Evolutionary conservation across 2,797 vertebrate genomes (phyloP).

Genomic region (Sebastes dallii): DNA sequence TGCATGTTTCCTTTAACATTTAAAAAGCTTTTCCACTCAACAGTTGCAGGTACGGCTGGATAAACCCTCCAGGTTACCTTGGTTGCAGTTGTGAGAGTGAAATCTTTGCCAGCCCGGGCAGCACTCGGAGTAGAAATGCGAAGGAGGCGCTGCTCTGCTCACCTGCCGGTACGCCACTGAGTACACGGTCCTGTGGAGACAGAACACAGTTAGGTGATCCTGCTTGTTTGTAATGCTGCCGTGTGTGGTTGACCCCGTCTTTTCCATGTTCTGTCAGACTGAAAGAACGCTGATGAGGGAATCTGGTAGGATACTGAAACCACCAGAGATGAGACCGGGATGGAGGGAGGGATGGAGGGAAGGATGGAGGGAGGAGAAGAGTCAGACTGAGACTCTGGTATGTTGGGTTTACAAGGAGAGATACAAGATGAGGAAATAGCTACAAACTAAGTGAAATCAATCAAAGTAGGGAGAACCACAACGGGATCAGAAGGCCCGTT

Average conservation of each 20-base stretch:
- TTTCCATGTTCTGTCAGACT: constrained; percentile 17
- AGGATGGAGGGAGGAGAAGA: neutral
- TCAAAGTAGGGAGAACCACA: neutral
- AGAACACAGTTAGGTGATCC: constrained; percentile 12
- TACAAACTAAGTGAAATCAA: neutral
- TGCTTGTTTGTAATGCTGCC: constrained; percentile 3
- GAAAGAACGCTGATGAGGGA: constrained; percentile 16
- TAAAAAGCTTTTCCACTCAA: neutral
- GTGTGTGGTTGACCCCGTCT: neutral
- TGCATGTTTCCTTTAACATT: neutral
- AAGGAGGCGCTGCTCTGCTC: constrained; percentile 49
- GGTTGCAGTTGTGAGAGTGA: constrained; percentile 82
- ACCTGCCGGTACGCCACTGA: constrained; percentile 85
- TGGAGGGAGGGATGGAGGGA: no score
- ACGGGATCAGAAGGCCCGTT: neutral
- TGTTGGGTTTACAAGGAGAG: constrained; percentile 17
- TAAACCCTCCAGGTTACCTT: constrained; percentile 78
- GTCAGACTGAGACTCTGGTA: constrained; percentile 27
- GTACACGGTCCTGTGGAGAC: constrained; percentile 87
- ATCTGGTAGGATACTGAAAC: constrained; percentile 25
- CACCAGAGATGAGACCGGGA: constrained; percentile 14
- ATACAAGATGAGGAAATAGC: constrained; percentile 5
- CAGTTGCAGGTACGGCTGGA: neutral
- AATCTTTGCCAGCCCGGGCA: constrained; percentile 89
- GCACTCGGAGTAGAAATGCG: constrained; percentile 78